Conservation (phyloP, 2,888 invertebrate genomes). For the Coelinius sp. region DNA sequence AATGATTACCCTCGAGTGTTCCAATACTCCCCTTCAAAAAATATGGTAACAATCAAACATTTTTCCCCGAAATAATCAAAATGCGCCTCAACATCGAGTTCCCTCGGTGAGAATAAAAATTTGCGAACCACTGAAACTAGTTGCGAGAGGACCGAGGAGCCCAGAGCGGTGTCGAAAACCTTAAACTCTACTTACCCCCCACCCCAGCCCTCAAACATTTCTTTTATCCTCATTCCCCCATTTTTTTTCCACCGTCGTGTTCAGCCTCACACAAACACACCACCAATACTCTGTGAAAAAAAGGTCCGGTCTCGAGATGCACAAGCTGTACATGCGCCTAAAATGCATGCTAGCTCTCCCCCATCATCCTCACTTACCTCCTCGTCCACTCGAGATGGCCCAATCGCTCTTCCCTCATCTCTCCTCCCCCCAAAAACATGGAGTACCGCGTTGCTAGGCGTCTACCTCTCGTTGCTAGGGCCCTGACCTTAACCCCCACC, state of each 20-base stretch:
- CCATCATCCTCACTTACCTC: conserved; percentile 22
- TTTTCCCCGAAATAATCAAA: no score
- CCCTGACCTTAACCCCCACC: conserved; percentile 56
- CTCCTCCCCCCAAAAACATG: conserved; percentile 38
- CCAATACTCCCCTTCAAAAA: no score
- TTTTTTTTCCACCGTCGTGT: conserved; percentile 60
- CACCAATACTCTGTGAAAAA: conserved; percentile 24
- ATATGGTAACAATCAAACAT: no score
- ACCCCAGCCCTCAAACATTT: conserved; percentile 45
- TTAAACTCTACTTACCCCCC: conserved; percentile 71
- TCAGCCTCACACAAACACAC: not conserved
- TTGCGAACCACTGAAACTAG: conserved; percentile 70
- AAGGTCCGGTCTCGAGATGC: conserved; percentile 9
- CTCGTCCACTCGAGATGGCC: conserved; percentile 14
- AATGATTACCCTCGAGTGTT: no score
- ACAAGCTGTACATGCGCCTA: conserved; percentile 61
- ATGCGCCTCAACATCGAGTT: not conserved
- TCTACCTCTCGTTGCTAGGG: conserved; percentile 69
- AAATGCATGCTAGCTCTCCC: conserved; percentile 65
- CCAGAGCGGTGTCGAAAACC: conserved; percentile 68
- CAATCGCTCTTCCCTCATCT: conserved; percentile 22
- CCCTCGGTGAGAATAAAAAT: conserved; percentile 47
- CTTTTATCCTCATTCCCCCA: conserved; percentile 1
- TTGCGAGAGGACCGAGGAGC: conserved; percentile 48
- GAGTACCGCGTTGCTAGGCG: conserved; percentile 64